Base-by-base conservation (phyloP, 2,113 vertebrate genomes). In the Rhagologus leucostigma region DNA sequence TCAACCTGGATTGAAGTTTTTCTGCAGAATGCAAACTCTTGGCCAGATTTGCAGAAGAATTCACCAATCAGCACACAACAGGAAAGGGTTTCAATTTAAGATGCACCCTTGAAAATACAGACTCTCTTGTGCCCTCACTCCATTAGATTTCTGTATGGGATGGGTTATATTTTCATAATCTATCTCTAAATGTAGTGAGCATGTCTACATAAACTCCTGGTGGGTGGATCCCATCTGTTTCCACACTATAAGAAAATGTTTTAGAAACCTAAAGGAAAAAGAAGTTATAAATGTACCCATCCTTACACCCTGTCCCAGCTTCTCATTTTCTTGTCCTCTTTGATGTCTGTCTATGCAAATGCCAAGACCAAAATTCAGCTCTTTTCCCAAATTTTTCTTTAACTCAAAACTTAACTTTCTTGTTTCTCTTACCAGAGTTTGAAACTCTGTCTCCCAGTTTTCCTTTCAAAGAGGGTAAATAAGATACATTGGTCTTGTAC, bases 151-250 rank as follows among this genome's bases (percentile, higher is more conserved):
- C 33, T 89, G 4, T 75, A 67, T 55, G 33, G 2, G 1, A 55
- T 84, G 32, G 62, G 35, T 65, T 92, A 55, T 92, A 88, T 95
- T 93, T 94, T 86, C 41, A 73, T 68, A 84, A 83, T 33, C 35
- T 23, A 49, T 30, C 39, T 92, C 79, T 81, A 92, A 92, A 95
- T 70, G 69, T 90, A 87, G 78, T 47, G 60, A 89, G 60, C 8
- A 60, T 74, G 33, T 90, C 83, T 89, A 50, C 18, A 6, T 77
- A 81, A 84, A 84, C 33, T 81, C 42, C 47, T 74, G 18, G 86
- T 96, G 71, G 95, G 89, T 63, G 60, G 68, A 74, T 90, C 71
- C 86, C 86, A 95, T 95, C 92, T 97, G 90, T 62, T 94, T 80
- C 80, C 39, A 85, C 63, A 35, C 55, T 70, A 32, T 59, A 84